Conservation (phyloP, 2,888 invertebrate genomes). For the Schizotus pectinicornis region DNA sequence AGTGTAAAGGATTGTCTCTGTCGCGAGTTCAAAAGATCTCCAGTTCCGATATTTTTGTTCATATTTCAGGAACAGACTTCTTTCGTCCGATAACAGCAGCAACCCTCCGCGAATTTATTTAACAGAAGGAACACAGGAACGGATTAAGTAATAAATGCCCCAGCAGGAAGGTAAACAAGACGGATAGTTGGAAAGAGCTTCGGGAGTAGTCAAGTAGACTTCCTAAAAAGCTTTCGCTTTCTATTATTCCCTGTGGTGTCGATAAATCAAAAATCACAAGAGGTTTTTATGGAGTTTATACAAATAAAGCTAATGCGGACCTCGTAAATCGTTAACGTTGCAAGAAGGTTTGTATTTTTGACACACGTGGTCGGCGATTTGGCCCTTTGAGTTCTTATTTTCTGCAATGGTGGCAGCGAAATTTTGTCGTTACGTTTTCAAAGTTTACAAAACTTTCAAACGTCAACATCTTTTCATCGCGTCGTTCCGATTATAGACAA, state of each 20-base stretch:
- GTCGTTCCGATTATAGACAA: no score
- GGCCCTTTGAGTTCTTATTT: no score
- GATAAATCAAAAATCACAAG: constrained; percentile 31
- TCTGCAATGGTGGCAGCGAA: no score
- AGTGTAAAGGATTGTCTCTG: constrained; percentile 34
- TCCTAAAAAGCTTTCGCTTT: constrained; percentile 28
- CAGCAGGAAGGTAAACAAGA: constrained; percentile 18
- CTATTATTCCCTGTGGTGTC: constrained; percentile 23
- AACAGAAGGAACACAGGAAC: constrained; percentile 7
- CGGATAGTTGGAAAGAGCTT: constrained; percentile 14
- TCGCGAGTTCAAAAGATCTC: constrained; percentile 27
- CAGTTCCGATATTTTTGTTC: constrained; percentile 27
- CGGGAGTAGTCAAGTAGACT: constrained; percentile 8
- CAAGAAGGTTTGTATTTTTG: background rate
- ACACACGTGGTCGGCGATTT: no score
- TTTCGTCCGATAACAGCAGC: constrained; percentile 5
- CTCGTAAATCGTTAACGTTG: constrained; percentile 25
- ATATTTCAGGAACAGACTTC: constrained; percentile 28
- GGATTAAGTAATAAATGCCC: constrained; percentile 15
- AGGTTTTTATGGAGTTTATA: constrained; percentile 30
- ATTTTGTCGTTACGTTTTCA: no score
- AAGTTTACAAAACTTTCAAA: no score
- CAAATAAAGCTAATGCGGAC: constrained; percentile 29
- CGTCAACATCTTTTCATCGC: no score
- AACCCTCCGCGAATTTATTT: background rate